phyloP scores from a whole-genome alignment of 2,888 invertebrate genomes.

The Epicampocera succincta region DNA sequence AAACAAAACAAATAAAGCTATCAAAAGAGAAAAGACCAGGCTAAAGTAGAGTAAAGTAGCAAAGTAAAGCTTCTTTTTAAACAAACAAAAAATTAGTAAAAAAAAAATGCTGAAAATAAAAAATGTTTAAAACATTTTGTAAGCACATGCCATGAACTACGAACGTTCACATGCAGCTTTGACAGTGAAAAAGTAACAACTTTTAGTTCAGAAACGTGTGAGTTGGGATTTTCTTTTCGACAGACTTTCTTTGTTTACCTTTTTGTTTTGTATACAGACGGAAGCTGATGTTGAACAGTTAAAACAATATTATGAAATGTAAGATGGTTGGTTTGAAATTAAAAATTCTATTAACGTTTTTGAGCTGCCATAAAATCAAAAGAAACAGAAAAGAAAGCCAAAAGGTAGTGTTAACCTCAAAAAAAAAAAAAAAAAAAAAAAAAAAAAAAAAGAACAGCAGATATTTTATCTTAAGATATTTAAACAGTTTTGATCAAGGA shows the following conservation, averaged over 20 bases:
- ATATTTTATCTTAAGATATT: constrained; percentile 6
- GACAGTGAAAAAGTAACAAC: constrained; percentile 8
- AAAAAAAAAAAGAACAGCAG: not conserved
- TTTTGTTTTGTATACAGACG: constrained; percentile 18
- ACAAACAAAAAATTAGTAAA: constrained; percentile 11
- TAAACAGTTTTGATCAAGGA: not conserved
- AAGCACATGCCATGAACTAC: constrained; percentile 65
- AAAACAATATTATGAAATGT: constrained; percentile 28
- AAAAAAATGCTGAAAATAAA: constrained; percentile 13
- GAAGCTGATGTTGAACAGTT: constrained; percentile 43
- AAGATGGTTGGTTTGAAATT: constrained; percentile 40
- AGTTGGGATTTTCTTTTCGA: constrained; percentile 31
- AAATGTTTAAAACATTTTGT: constrained; percentile 46
- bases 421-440: not conserved
- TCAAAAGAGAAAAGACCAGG: constrained; percentile 20
- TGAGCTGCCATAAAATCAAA: not conserved
- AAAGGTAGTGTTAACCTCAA: not conserved
- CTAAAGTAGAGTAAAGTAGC: not conserved
- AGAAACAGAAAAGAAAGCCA: constrained; percentile 37
- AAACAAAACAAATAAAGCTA: constrained; percentile 53
- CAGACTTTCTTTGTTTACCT: constrained; percentile 1
- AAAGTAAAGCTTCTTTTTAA: constrained; percentile 17
- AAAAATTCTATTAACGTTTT: constrained; percentile 67
- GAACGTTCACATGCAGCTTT: constrained; percentile 23
- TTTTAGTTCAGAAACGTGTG: constrained; percentile 53